Percentiles rank a stretch among this genome's conserved stretches.
Evolutionary conservation across 2,888 invertebrate species (phyloP).

Genomic region (Apeira syringaria): DNA sequence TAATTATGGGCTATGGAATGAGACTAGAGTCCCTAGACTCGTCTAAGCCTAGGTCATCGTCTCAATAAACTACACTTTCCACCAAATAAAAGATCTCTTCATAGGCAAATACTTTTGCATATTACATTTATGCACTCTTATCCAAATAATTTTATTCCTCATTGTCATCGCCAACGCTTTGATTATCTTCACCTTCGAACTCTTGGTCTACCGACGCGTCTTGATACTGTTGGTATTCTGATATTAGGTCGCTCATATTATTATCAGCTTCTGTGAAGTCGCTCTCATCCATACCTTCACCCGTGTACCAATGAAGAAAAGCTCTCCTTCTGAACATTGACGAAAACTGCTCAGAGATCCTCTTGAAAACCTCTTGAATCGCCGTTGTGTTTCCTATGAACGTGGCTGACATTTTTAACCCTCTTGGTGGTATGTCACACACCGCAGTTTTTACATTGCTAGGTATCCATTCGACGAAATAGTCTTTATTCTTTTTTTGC

Average conservation of each 20-base stretch:
- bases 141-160: background rate
- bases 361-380: constrained; percentile 93
- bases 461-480: constrained; percentile 92
- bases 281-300: constrained; percentile 97
- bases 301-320: constrained; percentile 98
- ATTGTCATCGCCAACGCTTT: background rate
- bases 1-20: no score
- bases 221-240: constrained; percentile 96
- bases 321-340: constrained; percentile 97
- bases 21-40: no score
- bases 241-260: constrained; percentile 94
- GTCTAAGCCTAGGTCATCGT: no score
- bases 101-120: no score
- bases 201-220: constrained; percentile 93
- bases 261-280: constrained; percentile 97
- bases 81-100: no score
- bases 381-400: constrained; percentile 94
- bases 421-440: constrained; percentile 89
- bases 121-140: no score
- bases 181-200: constrained; percentile 85
- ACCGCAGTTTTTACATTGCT: constrained; percentile 91
- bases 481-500: constrained; percentile 89
- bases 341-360: constrained; percentile 92
- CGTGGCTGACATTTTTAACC: constrained; percentile 93
- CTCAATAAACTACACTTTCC: no score